These are phyloP conservation scores for Andrena bucephala DNA, from an alignment of 2,888 invertebrate species.

Conservation along the genomic window DNA sequence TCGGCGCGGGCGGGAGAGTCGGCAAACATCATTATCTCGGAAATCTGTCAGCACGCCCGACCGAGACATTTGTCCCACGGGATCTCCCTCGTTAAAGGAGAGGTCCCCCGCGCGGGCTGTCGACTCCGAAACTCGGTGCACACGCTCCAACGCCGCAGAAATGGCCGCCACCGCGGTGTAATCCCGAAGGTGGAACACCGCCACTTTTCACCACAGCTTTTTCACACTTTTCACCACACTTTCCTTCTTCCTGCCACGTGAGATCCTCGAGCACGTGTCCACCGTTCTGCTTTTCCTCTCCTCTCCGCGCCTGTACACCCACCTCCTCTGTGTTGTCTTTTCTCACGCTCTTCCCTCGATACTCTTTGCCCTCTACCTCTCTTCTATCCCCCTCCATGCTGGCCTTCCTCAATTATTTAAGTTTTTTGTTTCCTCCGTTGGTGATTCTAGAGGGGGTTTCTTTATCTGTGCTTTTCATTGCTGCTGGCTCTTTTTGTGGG, in stretches of 20 bases:
- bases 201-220: conserved; percentile 47
- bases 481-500: no score
- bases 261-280: conserved; percentile 45
- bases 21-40: conserved; percentile 70
- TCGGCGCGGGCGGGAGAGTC: conserved; percentile 26
- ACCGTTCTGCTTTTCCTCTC: conserved; percentile 9
- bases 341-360: conserved; percentile 27
- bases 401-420: neutral
- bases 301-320: neutral
- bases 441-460: no score
- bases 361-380: neutral
- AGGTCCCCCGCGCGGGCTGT: conserved; percentile 31
- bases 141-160: conserved; percentile 48
- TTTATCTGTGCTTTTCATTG: no score
- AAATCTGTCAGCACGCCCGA: conserved; percentile 58
- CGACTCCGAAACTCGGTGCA: conserved; percentile 21
- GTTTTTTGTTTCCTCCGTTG: neutral
- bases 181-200: conserved; percentile 54
- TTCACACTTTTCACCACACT: conserved; percentile 48
- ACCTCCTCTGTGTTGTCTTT: conserved; percentile 30
- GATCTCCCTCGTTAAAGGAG: conserved; percentile 65
- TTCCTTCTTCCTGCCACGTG: conserved; percentile 53
- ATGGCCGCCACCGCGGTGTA: conserved; percentile 41
- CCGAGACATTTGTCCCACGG: conserved; percentile 62
- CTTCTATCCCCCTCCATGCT: neutral